These are phyloP conservation scores for Lypha dubia DNA, from an alignment of 2,888 invertebrate species.

Conservation along the genomic window DNA sequence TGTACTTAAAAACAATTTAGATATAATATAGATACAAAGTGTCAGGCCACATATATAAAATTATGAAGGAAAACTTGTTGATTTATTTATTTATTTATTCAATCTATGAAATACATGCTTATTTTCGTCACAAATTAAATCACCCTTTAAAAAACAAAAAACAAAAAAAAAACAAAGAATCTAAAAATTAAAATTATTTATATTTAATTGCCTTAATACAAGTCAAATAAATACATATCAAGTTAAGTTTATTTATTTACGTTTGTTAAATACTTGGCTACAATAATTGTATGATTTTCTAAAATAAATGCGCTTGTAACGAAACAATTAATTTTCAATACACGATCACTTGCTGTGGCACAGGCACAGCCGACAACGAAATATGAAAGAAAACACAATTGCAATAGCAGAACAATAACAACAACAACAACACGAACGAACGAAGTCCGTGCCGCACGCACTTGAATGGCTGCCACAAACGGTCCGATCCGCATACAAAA, in stretches of 20 bases:
- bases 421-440: constrained; percentile 13
- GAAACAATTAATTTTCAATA: constrained; percentile 71
- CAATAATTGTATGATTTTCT: constrained; percentile 43
- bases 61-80: not conserved
- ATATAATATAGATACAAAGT: not conserved
- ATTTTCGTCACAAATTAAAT: not conserved
- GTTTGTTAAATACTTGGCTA: not conserved
- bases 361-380: constrained; percentile 63
- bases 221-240: constrained; percentile 6
- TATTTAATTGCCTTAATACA: constrained; percentile 16
- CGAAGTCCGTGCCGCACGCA: constrained; percentile 68
- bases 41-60: not conserved
- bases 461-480: constrained; percentile 53
- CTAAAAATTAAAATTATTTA: not conserved
- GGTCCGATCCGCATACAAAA: constrained; percentile 47
- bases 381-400: constrained; percentile 34
- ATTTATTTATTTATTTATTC: too few species aligned
- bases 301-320: constrained; percentile 61
- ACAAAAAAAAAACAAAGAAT: not conserved
- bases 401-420: constrained; percentile 18
- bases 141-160: not conserved
- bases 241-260: not conserved
- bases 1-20: too few species aligned
- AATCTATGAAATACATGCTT: too few species aligned
- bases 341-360: constrained; percentile 71